phyloP scores from a whole-genome alignment of 2,113 vertebrate genomes.

The Leptosomus discolor region DNA sequence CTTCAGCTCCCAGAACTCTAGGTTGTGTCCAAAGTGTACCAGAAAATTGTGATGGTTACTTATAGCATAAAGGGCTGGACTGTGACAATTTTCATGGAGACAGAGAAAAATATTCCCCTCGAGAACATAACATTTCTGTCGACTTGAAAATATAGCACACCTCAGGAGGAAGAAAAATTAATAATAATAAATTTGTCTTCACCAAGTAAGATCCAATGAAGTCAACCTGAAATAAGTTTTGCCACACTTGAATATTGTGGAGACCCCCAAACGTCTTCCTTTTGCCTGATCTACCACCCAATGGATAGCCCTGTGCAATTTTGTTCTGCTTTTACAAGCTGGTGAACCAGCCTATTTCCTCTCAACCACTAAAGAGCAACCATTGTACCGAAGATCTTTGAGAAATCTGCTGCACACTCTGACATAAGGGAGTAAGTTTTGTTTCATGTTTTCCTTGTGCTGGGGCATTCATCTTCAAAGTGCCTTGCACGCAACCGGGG shows the following conservation, averaged over 20 bases:
- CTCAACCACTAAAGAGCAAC: conserved; percentile 30
- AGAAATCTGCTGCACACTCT: conserved; percentile 13
- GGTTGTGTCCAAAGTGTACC: not conserved
- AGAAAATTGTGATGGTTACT: not conserved
- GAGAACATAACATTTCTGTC: accelerated
- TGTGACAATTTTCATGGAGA: not conserved
- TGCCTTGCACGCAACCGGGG: not conserved
- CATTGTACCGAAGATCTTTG: conserved; percentile 44
- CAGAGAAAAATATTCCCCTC: not conserved
- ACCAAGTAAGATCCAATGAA: not conserved
- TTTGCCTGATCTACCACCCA: not conserved
- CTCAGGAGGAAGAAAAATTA: not conserved
- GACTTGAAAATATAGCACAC: not conserved
- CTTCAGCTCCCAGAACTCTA: not conserved
- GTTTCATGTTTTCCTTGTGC: conserved; percentile 53
- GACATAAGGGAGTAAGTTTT: conserved; percentile 43
- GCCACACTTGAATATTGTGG: not conserved
- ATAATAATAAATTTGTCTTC: not conserved
- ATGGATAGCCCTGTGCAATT: not conserved
- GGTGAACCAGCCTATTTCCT: not conserved
- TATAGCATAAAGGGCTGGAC: not conserved
- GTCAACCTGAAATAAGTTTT: not conserved
- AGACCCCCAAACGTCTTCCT: not conserved
- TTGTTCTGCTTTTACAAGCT: not conserved
- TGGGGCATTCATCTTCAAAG: conserved; percentile 67